Conservation (phyloP, 2,888 invertebrate genomes). For the Epirrita christyi region DNA sequence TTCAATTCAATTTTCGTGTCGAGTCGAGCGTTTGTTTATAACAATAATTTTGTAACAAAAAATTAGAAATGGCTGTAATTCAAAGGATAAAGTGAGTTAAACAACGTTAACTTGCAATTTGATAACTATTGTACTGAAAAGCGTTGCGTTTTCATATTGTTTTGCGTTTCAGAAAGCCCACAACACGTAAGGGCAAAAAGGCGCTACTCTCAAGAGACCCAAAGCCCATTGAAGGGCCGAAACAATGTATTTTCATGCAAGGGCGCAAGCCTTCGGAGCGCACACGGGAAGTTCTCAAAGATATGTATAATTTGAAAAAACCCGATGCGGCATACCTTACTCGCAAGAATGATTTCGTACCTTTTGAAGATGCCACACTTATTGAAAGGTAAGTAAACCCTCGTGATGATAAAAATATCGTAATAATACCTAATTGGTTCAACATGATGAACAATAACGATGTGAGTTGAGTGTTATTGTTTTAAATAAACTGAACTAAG, state of each 20-base stretch:
- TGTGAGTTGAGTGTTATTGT: background rate
- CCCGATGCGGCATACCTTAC: conserved; percentile 91
- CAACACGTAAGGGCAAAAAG: conserved; percentile 94
- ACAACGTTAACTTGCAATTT: background rate
- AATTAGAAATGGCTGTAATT: conserved; percentile 59
- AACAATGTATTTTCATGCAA: conserved; percentile 92
- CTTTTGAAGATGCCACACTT: conserved; percentile 95
- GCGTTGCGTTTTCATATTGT: background rate
- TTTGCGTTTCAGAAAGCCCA: conserved; percentile 90
- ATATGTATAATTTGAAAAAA: conserved; percentile 94
- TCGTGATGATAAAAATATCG: background rate
- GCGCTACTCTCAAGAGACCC: conserved; percentile 92
- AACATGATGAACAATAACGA: background rate
- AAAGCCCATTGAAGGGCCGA: conserved; percentile 94
- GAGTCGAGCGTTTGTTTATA: background rate
- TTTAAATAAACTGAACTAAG: background rate
- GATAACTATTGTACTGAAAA: background rate
- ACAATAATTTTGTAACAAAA: background rate
- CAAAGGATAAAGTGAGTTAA: conserved; percentile 70
- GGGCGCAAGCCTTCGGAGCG: conserved; percentile 92
- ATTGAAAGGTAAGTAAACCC: conserved; percentile 87
- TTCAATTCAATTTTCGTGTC: background rate
- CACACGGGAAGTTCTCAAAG: conserved; percentile 90
- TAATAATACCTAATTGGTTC: background rate
- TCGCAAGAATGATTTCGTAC: conserved; percentile 94